Evolutionary conservation across 2,888 invertebrate genomes (phyloP).

Genomic region (Nycteola revayana): DNA sequence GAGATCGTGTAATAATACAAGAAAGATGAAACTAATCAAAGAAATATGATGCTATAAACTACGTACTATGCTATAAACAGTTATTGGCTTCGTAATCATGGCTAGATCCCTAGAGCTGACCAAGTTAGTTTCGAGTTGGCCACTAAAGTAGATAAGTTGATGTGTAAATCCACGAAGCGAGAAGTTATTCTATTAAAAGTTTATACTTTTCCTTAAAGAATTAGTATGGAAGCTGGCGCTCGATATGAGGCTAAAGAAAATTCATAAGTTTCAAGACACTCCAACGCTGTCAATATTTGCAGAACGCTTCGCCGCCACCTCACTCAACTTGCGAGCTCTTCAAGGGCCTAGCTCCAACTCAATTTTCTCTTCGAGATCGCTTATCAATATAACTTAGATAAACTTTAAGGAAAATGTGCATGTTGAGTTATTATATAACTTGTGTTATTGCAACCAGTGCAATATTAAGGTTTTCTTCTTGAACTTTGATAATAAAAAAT

Average conservation of each 20-base stretch:
- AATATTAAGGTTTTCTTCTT: conserved; percentile 17
- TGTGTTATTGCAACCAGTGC: conserved; percentile 18
- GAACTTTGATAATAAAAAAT: conserved; percentile 1
- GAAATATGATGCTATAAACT: conserved; percentile 1
- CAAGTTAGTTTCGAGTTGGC: conserved; percentile 14
- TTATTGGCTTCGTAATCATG: conserved; percentile 2
- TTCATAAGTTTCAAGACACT: conserved; percentile 44
- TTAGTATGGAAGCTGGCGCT: conserved; percentile 36
- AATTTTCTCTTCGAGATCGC: conserved; percentile 50
- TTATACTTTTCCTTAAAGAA: conserved; percentile 30
- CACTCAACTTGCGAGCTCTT: conserved; percentile 38
- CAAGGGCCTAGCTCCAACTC: conserved; percentile 46
- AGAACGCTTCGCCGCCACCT: conserved; percentile 47
- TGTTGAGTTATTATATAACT: too few relatives aligned
- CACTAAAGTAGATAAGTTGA: conserved; percentile 24
- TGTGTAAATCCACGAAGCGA: conserved; percentile 21
- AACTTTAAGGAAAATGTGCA: conserved; percentile 39
- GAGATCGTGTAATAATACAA: neutral
- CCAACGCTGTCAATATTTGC: conserved; percentile 56
- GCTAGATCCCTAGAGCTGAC: conserved; percentile 7
- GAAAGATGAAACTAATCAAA: conserved; percentile 8
- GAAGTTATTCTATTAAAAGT: conserved; percentile 36
- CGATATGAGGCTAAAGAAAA: conserved; percentile 38
- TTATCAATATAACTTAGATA: conserved; percentile 54
- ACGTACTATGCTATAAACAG: neutral